phyloP scores from a whole-genome alignment of 1,140 invertebrate genomes.

The Solenopsis invicta region DNA sequence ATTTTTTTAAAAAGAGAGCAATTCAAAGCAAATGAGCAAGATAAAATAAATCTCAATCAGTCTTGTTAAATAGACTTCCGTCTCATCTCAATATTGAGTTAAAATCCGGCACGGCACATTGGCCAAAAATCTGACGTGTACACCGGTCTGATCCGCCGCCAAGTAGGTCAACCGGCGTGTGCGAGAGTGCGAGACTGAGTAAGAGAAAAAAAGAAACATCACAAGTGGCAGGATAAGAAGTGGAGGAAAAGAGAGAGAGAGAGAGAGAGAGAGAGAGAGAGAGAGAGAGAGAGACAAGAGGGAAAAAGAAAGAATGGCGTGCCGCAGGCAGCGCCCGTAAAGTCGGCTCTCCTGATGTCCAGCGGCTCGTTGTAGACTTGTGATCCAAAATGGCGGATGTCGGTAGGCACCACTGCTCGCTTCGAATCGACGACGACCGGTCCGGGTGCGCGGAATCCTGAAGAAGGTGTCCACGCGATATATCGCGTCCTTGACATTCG shows the following conservation, averaged over 20 bases:
- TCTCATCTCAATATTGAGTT: constrained; percentile 16
- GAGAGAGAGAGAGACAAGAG: constrained; percentile 6
- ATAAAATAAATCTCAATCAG: too few species aligned
- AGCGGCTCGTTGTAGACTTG: constrained; percentile 57
- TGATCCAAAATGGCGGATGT: constrained; percentile 74
- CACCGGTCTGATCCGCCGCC: constrained; percentile 66
- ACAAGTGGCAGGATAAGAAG: constrained; percentile 54
- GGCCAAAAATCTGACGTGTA: constrained; percentile 70
- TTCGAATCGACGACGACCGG: constrained; percentile 59
- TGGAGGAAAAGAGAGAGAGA: constrained; percentile 6
- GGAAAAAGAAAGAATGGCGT: constrained; percentile 72
- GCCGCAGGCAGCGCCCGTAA: constrained; percentile 57
- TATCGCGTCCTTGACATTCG: constrained; percentile 59
- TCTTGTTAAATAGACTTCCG: background rate
- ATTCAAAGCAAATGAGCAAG: background rate
- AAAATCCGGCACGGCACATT: constrained; percentile 20
- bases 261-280: constrained; percentile 5
- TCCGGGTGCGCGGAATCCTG: constrained; percentile 42
- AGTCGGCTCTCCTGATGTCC: constrained; percentile 65
- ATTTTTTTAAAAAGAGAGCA: background rate
- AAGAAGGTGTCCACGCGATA: background rate
- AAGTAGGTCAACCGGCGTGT: constrained; percentile 76
- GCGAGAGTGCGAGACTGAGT: constrained; percentile 74
- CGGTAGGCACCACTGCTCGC: constrained; percentile 58
- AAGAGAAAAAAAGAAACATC: constrained; percentile 61